Base-by-base conservation (phyloP, 2,888 invertebrate genomes). In the Pocota personata region DNA sequence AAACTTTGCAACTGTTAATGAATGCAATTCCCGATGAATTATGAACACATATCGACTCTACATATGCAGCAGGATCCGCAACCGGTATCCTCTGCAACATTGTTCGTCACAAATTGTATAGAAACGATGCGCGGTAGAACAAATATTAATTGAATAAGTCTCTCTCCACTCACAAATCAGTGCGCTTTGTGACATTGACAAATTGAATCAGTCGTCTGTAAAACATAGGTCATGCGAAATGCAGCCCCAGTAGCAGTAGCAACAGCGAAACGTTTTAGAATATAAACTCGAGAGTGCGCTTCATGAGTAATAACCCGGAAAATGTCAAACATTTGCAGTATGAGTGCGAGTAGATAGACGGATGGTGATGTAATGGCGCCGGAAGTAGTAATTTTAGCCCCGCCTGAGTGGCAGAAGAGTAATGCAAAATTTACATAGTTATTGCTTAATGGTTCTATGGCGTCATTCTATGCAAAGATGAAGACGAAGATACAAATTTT, bases 331-430 rank as follows among this genome's bases (percentile, higher is more conserved):
- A 69, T 76, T 75, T 55, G 14, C 35, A 37, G 27, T n/a, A 27
- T n/a, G 30, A 60, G 50, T 8, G 37, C n/a, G 19, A 57, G 50
- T 10, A 21, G n/a, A 48, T 55, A 43, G 37, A 60, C 27, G 62
- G 40, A 60, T 77, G 77, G 8, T 67, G 62, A 75, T 67, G 55
- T 62, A 37, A 75, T 82, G 82, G 82, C 82, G 82, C 82, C 82
- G 75, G 75, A 69, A 76, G 60, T 55, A 55, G 43, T 52, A 55
- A 24, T 75, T 80, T 67, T 66, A 50, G 37, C 24, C 16, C 40
- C 19, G 16, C 4, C 48, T 21, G 37, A 35, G 16, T 55, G 60
- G 48, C 35, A 12, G 32, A 32, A 55, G 66, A 46, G 32, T 24
- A 37, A 32, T 32, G 19, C 50, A 32, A 35, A 67, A 80, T 80